Evolutionary conservation across 2,113 vertebrate genomes (phyloP), one percentile per base, ranked within the genome.

Genomic region (Nerophis lumbriciformis): DNA sequence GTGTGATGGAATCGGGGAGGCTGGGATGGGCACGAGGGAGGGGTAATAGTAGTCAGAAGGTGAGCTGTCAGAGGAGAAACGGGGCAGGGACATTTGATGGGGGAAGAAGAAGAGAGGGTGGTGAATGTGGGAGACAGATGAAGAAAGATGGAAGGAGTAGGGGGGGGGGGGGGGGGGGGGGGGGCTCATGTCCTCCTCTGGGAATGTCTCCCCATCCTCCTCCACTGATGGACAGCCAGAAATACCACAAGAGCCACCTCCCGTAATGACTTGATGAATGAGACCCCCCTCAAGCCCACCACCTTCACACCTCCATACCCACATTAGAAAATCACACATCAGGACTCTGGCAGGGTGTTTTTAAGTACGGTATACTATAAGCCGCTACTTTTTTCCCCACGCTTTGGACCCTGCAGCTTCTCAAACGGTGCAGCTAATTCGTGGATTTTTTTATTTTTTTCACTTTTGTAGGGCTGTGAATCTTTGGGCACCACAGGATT

Each of bases 211-310:
- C 71, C 69, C 68, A 47, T 74, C 69, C 60, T 73, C 67, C 65
- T 61, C 64, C 77, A 63, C 69, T 82, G 81, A 72, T 69, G 67
- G 84, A 79, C 72, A 75, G 82, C 79, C 75, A 79, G 82, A 90
- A 92, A 90, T 78, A 89, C 82, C 83, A 85, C 84, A 75, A 69
- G 87, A 90, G 82, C 79, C 75, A 73, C 86, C 82, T 87, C 79
- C 86, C 79, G 72, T 87, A 91, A 91, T 80, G 86, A 89, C 81
- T 80, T 91, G 90, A 92, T 90, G 89, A 92, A 92, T 86, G 90
- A 87, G 79, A 75, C 79, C 87, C 88, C 88, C 82, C 78, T 75
- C 59, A 61, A 63, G 76, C 64, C 62, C 77, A 62, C 62, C 58
- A 72, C 15, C 37, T 36, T 42, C 68, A 5, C 39, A 65, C 63